phyloP scores from a whole-genome alignment of 2,888 invertebrate genomes.

The Zaprionus bogoriensis region DNA sequence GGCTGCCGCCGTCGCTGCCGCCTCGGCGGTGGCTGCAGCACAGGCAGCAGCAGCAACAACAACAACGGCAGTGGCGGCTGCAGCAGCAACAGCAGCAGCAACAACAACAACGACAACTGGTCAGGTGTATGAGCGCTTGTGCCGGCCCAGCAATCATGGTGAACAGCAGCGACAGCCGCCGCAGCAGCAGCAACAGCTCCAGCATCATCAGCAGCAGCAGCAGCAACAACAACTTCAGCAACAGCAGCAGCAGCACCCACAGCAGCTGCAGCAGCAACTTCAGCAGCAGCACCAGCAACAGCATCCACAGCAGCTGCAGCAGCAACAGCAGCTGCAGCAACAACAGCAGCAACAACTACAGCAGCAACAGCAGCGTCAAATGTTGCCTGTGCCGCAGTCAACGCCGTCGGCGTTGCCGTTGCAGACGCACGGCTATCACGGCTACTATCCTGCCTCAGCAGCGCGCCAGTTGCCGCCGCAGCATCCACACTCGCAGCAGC shows the following conservation, averaged over 20 bases:
- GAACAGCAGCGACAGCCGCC: slow-evolving; percentile 25
- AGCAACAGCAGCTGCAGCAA: slow-evolving; percentile 3
- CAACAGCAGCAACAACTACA: slow-evolving; percentile 9
- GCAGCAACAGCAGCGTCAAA: slow-evolving; percentile 31
- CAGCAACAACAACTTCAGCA: slow-evolving; percentile 6
- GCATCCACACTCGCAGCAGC: slow-evolving; percentile 33
- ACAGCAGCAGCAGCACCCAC: slow-evolving; percentile 1
- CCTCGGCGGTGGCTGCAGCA: slow-evolving; percentile 42
- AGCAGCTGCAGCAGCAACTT: slow-evolving; percentile 32
- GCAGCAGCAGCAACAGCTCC: not conserved
- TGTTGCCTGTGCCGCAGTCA: slow-evolving; percentile 11
- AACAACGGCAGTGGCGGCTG: slow-evolving; percentile 6
- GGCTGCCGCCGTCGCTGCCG: slow-evolving; percentile 54
- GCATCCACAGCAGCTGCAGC: too few species aligned
- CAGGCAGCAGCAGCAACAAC: slow-evolving; percentile 20
- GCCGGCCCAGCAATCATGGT: slow-evolving; percentile 40
- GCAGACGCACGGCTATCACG: slow-evolving; percentile 45
- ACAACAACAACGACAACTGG: slow-evolving; percentile 47
- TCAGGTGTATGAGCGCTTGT: slow-evolving; percentile 54
- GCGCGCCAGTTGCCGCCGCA: slow-evolving; percentile 37
- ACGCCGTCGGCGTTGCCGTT: slow-evolving; percentile 14
- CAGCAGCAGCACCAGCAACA: slow-evolving; percentile 24
- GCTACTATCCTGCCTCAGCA: slow-evolving; percentile 44
- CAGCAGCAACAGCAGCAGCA: slow-evolving; percentile 54
- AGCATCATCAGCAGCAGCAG: not conserved